A percentile compares a stretch with the other conserved stretches of the same genome.
Conservation (phyloP, 2,888 invertebrate genomes). For the Bellardia bayeri region DNA sequence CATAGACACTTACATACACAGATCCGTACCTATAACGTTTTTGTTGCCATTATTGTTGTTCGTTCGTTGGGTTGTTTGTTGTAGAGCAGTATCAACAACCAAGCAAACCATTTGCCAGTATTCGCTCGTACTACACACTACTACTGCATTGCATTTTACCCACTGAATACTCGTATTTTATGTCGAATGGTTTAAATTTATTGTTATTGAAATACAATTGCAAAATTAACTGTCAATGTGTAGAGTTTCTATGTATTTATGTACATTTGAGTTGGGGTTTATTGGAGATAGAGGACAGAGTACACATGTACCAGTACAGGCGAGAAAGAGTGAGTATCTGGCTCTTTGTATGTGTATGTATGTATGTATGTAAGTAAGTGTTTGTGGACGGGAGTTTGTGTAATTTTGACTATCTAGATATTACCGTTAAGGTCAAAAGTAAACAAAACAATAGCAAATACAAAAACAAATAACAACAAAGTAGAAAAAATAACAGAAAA, state of each 20-base stretch:
- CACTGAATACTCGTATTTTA: conserved; percentile 77
- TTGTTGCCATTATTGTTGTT: conserved; percentile 16
- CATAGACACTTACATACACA: background rate
- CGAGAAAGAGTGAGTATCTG: background rate
- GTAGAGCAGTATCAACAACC: conserved; percentile 24
- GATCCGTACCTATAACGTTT: conserved; percentile 2
- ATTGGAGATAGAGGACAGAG: conserved; percentile 43
- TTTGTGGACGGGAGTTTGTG: conserved; percentile 65
- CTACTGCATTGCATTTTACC: conserved; percentile 78
- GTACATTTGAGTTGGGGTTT: conserved; percentile 71
- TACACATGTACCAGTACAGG: conserved; percentile 2
- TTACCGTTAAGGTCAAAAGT: conserved; percentile 73
- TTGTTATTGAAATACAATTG: conserved; percentile 83
- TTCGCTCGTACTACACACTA: conserved; percentile 17
- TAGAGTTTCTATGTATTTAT: conserved; percentile 74
- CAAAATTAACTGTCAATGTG: conserved; percentile 83
- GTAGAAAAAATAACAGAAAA: background rate
- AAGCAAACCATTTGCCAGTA: conserved; percentile 47
- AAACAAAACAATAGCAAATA: conserved; percentile 62
- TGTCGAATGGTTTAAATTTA: conserved; percentile 80
- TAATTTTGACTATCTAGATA: conserved; percentile 67
- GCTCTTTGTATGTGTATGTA: background rate
- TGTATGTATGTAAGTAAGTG: background rate
- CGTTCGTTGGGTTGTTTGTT: conserved; percentile 34
- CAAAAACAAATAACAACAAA: background rate